Conservation (phyloP, 2,888 invertebrate species). For the Ophonus ardosiacus region DNA sequence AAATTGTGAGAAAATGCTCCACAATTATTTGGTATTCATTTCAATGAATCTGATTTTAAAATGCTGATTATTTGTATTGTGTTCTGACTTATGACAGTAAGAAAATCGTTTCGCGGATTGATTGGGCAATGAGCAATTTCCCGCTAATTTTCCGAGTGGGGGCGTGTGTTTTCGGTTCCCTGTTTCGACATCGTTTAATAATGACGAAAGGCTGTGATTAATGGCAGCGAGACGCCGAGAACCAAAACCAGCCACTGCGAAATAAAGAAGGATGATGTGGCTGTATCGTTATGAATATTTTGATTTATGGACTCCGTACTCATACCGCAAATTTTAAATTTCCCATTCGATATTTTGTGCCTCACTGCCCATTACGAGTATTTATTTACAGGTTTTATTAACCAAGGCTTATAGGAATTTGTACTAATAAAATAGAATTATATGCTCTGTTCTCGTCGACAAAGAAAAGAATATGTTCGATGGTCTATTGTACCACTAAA, state of each 20-base stretch:
- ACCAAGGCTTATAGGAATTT: background rate
- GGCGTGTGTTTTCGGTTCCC: constrained; percentile 12
- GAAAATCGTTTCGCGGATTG: background rate
- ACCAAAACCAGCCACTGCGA: constrained; percentile 24
- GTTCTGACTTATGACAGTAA: background rate
- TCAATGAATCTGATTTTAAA: no score
- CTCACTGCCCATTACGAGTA: constrained; percentile 1
- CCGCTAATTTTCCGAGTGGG: constrained; percentile 38
- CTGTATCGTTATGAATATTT: constrained; percentile 63
- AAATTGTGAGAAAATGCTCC: no score
- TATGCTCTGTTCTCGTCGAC: background rate
- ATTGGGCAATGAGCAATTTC: constrained; percentile 26
- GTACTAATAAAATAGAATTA: background rate
- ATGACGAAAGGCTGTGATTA: constrained; percentile 56
- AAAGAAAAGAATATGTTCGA: background rate
- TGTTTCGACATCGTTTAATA: constrained; percentile 62
- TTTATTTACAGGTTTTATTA: constrained; percentile 34
- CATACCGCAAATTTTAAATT: constrained; percentile 46
- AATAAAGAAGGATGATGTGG: constrained; percentile 56
- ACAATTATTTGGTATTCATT: no score
- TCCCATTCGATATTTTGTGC: constrained; percentile 37
- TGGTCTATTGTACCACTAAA: background rate
- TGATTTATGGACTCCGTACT: constrained; percentile 56
- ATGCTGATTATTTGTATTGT: no score
- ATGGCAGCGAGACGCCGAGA: constrained; percentile 27